Conservation (phyloP, 2,797 vertebrate genomes). For the Lerista edwardsae region DNA sequence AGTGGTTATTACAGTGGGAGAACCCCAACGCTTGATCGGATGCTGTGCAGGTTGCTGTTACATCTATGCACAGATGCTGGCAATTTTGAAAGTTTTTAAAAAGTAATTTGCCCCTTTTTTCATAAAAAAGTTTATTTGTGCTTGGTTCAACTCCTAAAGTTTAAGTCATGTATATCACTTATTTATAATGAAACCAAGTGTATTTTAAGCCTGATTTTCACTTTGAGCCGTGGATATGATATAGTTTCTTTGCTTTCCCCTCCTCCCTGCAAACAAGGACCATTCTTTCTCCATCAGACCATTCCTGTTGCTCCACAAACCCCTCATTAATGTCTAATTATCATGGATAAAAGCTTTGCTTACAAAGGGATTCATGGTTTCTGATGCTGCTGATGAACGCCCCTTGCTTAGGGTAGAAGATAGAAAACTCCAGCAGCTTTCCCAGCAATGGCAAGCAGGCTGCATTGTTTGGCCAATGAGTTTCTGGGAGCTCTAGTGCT, state of each 20-base stretch:
- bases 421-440: constrained; percentile 28
- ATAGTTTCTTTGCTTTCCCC: neutral
- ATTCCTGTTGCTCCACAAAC: constrained; percentile 50
- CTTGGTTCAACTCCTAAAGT: neutral
- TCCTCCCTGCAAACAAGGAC: neutral
- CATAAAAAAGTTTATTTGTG: neutral
- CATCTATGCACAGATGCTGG: neutral
- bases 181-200: constrained; percentile 3
- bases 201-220: constrained; percentile 12
- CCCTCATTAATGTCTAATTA: constrained; percentile 69
- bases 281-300: constrained; percentile 43
- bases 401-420: constrained; percentile 15
- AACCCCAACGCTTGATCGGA: neutral
- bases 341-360: constrained; percentile 47
- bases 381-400: constrained; percentile 34
- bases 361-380: constrained; percentile 47
- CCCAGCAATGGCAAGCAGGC: constrained; percentile 23
- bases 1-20: neutral
- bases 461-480: constrained; percentile 37
- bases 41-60: too few relatives aligned
- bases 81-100: neutral
- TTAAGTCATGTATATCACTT: neutral
- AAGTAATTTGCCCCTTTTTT: neutral
- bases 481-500: neutral
- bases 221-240: neutral